Conservation (phyloP, 1,140 invertebrate species). For the Lepidurus arcticus region DNA sequence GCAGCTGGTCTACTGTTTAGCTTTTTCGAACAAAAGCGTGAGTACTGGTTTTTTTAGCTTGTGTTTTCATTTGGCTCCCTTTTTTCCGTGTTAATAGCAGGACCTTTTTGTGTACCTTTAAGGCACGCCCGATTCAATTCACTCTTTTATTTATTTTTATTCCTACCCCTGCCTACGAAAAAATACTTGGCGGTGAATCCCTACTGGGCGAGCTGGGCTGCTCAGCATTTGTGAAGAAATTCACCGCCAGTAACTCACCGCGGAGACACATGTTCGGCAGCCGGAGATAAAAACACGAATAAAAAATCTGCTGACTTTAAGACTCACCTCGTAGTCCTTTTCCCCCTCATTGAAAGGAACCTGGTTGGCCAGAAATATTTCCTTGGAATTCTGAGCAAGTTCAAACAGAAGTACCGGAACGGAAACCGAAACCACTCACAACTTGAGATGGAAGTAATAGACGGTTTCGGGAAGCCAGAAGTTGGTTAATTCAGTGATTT, state of each 20-base stretch:
- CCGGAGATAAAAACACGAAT: not conserved
- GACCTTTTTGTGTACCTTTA: not conserved
- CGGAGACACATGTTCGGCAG: constrained; percentile 13
- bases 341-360: too few relatives aligned
- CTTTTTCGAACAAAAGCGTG: not conserved
- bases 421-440: too few relatives aligned
- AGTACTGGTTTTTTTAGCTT: not conserved
- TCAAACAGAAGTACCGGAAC: too few relatives aligned
- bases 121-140: constrained; percentile 9
- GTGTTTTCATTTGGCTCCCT: not conserved
- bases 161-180: not conserved
- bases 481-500: too few relatives aligned
- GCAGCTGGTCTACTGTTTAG: not conserved
- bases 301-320: not conserved
- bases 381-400: too few relatives aligned
- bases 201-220: not conserved
- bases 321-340: too few relatives aligned
- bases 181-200: not conserved
- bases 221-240: not conserved
- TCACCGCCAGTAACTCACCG: not conserved
- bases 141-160: not conserved
- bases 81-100: not conserved
- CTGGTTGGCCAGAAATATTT: too few relatives aligned
- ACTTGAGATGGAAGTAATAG: too few relatives aligned
- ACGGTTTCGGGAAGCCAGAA: too few relatives aligned